phyloP scores from a whole-genome alignment of 2,797 vertebrate species.

The Catostomus latipinnis region DNA sequence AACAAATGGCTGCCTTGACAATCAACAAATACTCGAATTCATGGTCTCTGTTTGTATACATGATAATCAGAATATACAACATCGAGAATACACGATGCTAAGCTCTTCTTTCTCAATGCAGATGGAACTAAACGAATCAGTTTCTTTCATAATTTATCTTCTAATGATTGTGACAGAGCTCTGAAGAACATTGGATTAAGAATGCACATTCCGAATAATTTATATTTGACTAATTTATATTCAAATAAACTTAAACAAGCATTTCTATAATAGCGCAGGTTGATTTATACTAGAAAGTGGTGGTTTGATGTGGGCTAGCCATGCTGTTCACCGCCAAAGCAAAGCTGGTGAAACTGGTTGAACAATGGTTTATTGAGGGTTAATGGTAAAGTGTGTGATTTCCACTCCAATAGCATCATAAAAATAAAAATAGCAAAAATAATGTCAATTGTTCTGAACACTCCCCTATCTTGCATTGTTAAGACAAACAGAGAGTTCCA shows the following conservation, averaged over 20 bases:
- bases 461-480: no score
- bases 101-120: not conserved
- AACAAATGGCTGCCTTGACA: conserved; percentile 36
- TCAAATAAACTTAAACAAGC: not conserved
- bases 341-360: no score
- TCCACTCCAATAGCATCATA: no score
- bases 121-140: not conserved
- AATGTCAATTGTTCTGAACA: no score
- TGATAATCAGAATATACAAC: not conserved
- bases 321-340: no score
- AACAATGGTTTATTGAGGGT: no score
- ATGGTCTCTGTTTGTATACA: not conserved
- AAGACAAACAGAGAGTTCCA: no score
- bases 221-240: no score
- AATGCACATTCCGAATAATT: no score
- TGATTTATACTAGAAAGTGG: not conserved
- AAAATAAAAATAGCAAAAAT: no score
- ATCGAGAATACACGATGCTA: not conserved
- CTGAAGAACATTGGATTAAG: not conserved
- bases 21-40: not conserved
- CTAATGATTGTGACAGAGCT: not conserved
- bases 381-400: no score
- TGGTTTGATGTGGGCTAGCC: no score
- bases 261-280: not conserved
- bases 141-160: not conserved